Evolutionary conservation across 2,113 vertebrate species (phyloP).

Genomic region (Vulpes vulpes): DNA sequence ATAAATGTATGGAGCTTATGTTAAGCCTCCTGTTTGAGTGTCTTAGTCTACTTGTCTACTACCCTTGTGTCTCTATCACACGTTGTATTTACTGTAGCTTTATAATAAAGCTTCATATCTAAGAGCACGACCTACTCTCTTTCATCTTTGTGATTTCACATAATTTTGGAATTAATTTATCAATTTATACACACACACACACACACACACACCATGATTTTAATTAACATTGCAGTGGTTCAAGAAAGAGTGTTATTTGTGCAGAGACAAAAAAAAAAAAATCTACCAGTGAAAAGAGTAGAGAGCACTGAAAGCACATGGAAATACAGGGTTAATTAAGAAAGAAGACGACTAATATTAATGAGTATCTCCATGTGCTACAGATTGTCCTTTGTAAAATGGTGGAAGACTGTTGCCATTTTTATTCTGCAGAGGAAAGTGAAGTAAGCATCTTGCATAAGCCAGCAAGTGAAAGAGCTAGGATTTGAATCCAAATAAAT

Average conservation of each 20-base stretch:
- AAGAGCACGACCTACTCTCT: not conserved
- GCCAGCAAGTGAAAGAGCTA: not conserved
- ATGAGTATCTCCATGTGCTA: not conserved
- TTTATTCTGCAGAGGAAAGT: not conserved
- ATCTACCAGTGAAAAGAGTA: not conserved
- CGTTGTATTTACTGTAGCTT: not conserved
- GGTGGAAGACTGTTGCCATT: not conserved
- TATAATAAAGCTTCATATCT: not conserved
- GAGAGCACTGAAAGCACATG: not conserved
- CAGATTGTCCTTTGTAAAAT: not conserved
- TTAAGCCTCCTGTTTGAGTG: not conserved
- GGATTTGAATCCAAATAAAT: not conserved
- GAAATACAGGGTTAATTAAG: not conserved
- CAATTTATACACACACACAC: not conserved
- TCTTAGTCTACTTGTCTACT: not conserved
- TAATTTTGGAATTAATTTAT: not conserved
- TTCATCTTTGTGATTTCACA: not conserved
- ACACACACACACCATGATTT: not conserved
- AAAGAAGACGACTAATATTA: not conserved
- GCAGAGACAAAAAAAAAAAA: not conserved
- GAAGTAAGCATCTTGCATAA: not conserved
- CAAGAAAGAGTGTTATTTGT: not conserved
- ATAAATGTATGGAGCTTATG: not conserved
- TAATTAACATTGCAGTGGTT: not conserved
- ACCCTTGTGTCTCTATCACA: not conserved